Evolutionary conservation across 1,140 invertebrate genomes (phyloP).

Genomic region (Lepidurus arcticus): DNA sequence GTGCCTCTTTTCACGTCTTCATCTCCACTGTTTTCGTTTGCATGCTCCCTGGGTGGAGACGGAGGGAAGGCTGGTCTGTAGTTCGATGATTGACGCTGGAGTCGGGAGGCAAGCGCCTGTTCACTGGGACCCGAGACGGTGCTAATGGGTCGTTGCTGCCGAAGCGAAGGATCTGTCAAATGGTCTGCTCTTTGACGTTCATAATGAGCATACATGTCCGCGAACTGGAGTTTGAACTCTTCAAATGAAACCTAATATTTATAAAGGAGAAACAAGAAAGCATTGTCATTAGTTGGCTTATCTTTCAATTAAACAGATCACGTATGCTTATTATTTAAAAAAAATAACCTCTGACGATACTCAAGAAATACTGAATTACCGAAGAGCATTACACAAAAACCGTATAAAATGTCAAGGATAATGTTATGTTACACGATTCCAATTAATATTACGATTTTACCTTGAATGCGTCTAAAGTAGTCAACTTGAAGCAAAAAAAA

Average conservation of each 20-base stretch:
- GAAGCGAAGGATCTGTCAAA: constrained; percentile 84
- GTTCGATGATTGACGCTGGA: constrained; percentile 2
- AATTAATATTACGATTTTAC: no score
- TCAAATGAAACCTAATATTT: constrained; percentile 77
- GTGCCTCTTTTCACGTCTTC: constrained; percentile 17
- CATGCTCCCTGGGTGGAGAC: not conserved
- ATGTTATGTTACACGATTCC: no score
- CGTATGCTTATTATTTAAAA: not conserved
- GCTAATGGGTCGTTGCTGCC: constrained; percentile 86
- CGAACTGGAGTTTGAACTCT: constrained; percentile 91
- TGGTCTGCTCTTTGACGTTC: constrained; percentile 87
- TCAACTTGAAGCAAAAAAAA: no score
- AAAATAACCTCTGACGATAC: not conserved
- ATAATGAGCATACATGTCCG: constrained; percentile 96
- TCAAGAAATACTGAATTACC: no score
- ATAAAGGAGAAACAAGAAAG: constrained; percentile 26
- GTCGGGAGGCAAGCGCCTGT: constrained; percentile 20
- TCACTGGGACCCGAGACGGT: constrained; percentile 79
- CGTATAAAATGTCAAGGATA: no score
- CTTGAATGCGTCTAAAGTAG: no score
- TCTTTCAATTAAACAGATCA: not conserved
- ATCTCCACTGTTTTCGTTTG: constrained; percentile 24
- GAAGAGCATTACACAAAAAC: no score
- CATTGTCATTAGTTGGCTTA: constrained; percentile 13
- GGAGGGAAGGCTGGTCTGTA: not conserved